phyloP scores from a whole-genome alignment of 2,888 invertebrate genomes.

The Tortrix viridana region DNA sequence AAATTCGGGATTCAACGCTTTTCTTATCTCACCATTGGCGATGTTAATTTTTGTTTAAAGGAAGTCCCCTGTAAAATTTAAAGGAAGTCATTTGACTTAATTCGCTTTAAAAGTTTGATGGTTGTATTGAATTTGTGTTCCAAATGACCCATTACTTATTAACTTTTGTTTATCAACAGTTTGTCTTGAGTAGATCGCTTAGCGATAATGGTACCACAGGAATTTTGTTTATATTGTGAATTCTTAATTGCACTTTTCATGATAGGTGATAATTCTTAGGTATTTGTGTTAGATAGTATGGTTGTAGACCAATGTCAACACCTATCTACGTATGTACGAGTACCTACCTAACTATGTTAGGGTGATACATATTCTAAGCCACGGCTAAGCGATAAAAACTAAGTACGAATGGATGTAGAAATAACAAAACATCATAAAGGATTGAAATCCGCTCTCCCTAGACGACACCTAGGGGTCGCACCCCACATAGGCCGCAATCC shows the following conservation, averaged over 20 bases:
- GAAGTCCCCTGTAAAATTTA: slow-evolving; percentile 22
- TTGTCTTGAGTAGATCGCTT: slow-evolving; percentile 4
- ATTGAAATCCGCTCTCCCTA: slow-evolving; percentile 36
- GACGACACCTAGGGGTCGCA: slow-evolving; percentile 31
- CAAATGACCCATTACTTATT: slow-evolving; percentile 12
- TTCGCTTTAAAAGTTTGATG: slow-evolving; percentile 16
- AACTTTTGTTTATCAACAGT: neutral
- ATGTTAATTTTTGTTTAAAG: slow-evolving; percentile 22
- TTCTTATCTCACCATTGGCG: slow-evolving; percentile 15
- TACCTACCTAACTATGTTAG: neutral
- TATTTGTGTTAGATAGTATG: no score
- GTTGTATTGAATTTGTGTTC: slow-evolving; percentile 12
- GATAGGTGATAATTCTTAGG: no score
- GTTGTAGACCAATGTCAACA: neutral
- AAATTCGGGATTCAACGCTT: slow-evolving; percentile 10
- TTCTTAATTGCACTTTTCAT: no score
- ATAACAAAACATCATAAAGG: slow-evolving; percentile 35
- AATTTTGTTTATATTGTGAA: no score
- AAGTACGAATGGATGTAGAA: slow-evolving; percentile 34
- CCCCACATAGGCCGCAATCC: slow-evolving; percentile 18
- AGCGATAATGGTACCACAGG: neutral
- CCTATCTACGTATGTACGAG: neutral
- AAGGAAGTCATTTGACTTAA: slow-evolving; percentile 28
- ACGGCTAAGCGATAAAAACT: slow-evolving; percentile 27
- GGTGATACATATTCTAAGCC: slow-evolving; percentile 14